These are phyloP conservation scores for Drymodes brunneopygia DNA, from an alignment of 2,113 vertebrate genomes.

Conservation along the genomic window DNA sequence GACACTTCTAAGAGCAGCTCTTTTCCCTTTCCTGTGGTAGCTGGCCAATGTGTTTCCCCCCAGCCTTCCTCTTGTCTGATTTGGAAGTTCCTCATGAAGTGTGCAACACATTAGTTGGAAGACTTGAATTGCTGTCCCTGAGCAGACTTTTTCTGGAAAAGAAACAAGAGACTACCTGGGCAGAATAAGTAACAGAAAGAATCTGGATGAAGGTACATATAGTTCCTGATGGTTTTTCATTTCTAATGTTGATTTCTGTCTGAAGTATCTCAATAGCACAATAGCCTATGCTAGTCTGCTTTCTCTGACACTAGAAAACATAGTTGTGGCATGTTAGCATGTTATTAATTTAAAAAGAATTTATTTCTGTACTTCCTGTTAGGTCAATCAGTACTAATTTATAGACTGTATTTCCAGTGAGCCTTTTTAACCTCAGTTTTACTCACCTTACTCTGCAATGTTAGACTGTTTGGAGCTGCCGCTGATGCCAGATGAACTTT, in stretches of 20 bases:
- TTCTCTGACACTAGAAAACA: neutral
- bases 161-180: neutral
- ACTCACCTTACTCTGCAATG: neutral
- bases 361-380: neutral
- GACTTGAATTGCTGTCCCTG: neutral
- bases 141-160: neutral
- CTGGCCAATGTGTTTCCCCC: fast-evolving
- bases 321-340: neutral
- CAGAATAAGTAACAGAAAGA: neutral
- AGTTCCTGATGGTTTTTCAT: neutral
- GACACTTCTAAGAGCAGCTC: neutral
- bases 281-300: neutral
- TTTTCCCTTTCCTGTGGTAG: neutral
- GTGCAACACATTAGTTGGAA: neutral
- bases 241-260: neutral
- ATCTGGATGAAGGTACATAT: neutral
- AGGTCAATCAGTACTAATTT: neutral
- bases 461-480: neutral
- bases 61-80: neutral
- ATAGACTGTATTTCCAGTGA: neutral
- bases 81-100: neutral
- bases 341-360: neutral
- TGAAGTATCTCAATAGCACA: neutral
- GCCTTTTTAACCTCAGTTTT: neutral
- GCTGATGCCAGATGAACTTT: neutral